Evolutionary conservation across 2,113 vertebrate species (phyloP).

Genomic region (Ploceus nigricollis): DNA sequence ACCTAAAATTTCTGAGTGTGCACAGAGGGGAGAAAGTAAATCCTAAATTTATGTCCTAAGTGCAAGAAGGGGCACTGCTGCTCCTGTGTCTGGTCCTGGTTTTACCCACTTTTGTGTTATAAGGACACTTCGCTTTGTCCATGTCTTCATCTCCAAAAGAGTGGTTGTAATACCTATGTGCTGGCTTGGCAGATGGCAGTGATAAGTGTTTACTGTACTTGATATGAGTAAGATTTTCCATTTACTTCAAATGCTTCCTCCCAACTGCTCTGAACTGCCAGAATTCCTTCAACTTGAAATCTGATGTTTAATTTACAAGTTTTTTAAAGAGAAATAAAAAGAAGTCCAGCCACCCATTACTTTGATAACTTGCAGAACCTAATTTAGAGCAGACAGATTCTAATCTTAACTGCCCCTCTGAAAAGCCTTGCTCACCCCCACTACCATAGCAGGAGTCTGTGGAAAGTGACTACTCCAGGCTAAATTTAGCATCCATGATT

Average conservation of each 20-base stretch:
- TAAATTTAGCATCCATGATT: constrained; percentile 37
- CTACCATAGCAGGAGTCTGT: constrained; percentile 24
- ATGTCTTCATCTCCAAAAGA: not conserved
- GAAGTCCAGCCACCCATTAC: not conserved
- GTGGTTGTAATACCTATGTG: not conserved
- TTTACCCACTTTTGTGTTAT: not conserved
- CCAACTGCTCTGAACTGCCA: not conserved
- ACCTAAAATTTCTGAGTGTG: not conserved
- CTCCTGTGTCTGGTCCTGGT: not conserved
- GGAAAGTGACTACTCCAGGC: not conserved
- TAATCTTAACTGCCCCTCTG: not conserved
- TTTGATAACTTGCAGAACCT: not conserved
- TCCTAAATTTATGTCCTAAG: not conserved
- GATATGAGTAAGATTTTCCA: not conserved
- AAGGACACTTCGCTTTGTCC: not conserved
- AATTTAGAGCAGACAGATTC: not conserved
- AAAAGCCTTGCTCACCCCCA: not conserved
- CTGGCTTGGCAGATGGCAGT: not conserved
- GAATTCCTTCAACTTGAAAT: not conserved
- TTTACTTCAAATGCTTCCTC: not conserved
- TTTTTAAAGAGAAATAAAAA: too few relatives aligned
- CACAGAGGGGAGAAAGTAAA: not conserved
- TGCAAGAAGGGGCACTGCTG: not conserved
- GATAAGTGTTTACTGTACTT: not conserved
- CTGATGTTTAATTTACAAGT: too few relatives aligned